A percentile compares a stretch with the other conserved stretches of the same genome.
Conservation (phyloP, 2,888 invertebrate genomes). For the Margaritifera margaritifera region DNA sequence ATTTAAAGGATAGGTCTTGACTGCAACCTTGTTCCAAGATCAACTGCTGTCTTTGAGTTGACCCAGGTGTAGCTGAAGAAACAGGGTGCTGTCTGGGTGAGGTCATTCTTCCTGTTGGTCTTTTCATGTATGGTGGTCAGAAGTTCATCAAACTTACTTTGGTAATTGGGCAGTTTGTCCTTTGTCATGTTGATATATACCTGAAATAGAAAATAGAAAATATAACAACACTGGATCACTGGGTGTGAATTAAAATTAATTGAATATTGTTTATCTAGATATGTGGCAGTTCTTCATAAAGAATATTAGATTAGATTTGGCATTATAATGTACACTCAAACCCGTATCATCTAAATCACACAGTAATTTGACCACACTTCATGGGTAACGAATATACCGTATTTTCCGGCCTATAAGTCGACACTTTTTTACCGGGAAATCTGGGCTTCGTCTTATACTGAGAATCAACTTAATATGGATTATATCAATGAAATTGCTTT, state of each 20-base stretch:
- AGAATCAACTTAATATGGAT: too few species aligned
- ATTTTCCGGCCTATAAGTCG: too few species aligned
- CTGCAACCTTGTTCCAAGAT: conserved; percentile 50
- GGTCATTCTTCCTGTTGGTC: conserved; percentile 19
- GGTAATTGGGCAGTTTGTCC: conserved; percentile 54
- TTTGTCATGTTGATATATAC: conserved; percentile 65
- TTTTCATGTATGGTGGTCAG: conserved; percentile 35
- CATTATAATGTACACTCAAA: background rate
- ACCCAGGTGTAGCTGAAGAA: conserved; percentile 68
- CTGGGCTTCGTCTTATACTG: too few species aligned
- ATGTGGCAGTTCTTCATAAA: background rate
- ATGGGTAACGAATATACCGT: too few species aligned
- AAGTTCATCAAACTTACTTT: conserved; percentile 62
- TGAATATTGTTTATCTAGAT: background rate
- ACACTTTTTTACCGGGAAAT: too few species aligned
- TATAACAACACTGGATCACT: background rate
- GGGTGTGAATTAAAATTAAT: background rate
- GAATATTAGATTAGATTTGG: background rate
- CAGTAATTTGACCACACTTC: too few species aligned
- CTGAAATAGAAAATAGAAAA: conserved; percentile 30
- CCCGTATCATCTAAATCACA: background rate
- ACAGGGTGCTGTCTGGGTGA: conserved; percentile 40
- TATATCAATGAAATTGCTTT: too few species aligned
- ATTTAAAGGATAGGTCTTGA: background rate
- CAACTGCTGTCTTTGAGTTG: conserved; percentile 62